Conservation (phyloP, 2,797 vertebrate species). For the Hippopotamyrus pictus region DNA sequence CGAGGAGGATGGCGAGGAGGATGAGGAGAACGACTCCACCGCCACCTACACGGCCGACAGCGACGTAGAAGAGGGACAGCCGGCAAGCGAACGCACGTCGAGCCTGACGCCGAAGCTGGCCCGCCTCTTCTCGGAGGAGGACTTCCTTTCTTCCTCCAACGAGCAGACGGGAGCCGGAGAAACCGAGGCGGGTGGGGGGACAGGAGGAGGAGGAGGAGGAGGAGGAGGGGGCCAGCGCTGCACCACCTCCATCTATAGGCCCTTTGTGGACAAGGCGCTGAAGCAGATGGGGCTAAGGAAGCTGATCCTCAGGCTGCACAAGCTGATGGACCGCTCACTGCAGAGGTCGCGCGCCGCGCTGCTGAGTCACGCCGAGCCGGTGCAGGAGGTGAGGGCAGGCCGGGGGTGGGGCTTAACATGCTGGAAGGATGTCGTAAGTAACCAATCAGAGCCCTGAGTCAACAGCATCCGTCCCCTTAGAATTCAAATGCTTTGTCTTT, state of each 20-base stretch:
- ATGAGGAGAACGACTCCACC: constrained; percentile 64
- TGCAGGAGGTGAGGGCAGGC: constrained; percentile 61
- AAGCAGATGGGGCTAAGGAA: constrained; percentile 99
- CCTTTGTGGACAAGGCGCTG: constrained; percentile 98
- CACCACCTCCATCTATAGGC: constrained; percentile 91
- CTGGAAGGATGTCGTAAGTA: background rate
- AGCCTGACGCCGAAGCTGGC: constrained; percentile 62
- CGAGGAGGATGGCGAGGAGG: constrained; percentile 62
- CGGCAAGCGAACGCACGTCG: constrained; percentile 56
- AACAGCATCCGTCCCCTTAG: background rate
- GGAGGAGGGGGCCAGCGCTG: constrained; percentile 65
- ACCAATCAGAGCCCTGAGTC: background rate
- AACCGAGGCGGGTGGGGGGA: constrained; percentile 38
- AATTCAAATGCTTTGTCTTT: background rate
- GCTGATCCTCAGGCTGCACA: constrained; percentile 93
- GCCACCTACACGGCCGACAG: constrained; percentile 76
- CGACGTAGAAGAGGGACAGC: constrained; percentile 58
- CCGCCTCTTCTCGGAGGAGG: constrained; percentile 76
- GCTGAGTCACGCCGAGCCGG: constrained; percentile 68
- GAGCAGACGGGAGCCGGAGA: background rate
- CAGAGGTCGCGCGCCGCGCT: constrained; percentile 86
- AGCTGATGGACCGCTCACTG: constrained; percentile 94
- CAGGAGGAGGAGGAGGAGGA: constrained; percentile 47
- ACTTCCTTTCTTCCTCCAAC: constrained; percentile 52
- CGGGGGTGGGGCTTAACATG: background rate